These are phyloP conservation scores for Sebastes alutus DNA, from an alignment of 2,797 vertebrate species.

Conservation along the genomic window DNA sequence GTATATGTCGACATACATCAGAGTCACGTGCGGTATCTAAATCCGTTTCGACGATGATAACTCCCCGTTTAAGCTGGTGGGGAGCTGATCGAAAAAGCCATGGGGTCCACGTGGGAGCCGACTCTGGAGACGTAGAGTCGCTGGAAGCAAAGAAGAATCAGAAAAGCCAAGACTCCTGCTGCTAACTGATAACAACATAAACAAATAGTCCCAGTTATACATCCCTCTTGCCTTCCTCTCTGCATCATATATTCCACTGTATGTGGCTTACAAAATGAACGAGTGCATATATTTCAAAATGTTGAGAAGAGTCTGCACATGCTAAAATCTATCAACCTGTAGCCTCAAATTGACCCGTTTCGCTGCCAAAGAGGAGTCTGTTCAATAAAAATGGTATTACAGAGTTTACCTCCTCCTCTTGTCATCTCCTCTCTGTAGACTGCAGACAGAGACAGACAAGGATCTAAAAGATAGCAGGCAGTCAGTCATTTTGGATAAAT, in stretches of 20 bases:
- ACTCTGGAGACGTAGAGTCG: conserved; percentile 33
- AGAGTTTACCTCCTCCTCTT: conserved; percentile 17
- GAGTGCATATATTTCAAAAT: neutral
- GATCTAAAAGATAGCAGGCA: conserved; percentile 42
- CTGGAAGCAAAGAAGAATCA: conserved; percentile 38
- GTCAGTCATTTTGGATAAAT: conserved; percentile 55
- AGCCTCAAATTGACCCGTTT: conserved; percentile 2
- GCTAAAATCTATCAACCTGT: conserved; percentile 6
- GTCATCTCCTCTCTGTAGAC: conserved; percentile 25
- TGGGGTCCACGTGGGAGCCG: conserved; percentile 38
- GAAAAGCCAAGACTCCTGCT: conserved; percentile 64
- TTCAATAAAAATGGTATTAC: conserved; percentile 38
- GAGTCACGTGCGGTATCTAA: conserved; percentile 28
- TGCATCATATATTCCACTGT: conserved; percentile 12
- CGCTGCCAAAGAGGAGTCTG: conserved; percentile 26
- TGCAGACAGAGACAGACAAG: conserved; percentile 42
- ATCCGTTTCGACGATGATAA: conserved; percentile 43
- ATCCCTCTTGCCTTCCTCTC: neutral
- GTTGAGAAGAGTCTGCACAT: neutral
- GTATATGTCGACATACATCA: conserved; percentile 20
- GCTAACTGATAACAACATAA: conserved; percentile 56
- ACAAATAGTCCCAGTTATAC: conserved; percentile 35
- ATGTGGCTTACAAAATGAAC: conserved; percentile 1
- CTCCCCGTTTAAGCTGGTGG: conserved; percentile 28
- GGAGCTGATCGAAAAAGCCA: conserved; percentile 44